A percentile compares a stretch with the other conserved stretches of the same genome.
phyloP scores from a whole-genome alignment of 2,797 vertebrate species.

The Prunella strophiata region DNA sequence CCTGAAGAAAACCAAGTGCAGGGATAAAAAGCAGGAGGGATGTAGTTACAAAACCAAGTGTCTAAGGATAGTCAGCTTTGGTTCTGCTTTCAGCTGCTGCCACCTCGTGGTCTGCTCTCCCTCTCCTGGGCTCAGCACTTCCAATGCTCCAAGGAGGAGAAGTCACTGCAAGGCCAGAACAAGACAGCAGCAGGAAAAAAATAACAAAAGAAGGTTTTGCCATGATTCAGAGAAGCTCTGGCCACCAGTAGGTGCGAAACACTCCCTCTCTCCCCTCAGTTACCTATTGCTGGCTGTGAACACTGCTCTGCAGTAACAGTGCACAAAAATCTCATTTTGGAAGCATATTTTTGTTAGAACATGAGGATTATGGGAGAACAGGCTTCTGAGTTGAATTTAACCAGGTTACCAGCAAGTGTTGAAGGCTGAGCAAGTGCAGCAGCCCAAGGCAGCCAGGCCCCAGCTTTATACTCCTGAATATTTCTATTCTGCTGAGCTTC shows the following conservation, averaged over 20 bases:
- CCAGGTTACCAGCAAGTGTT: neutral
- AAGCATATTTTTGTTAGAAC: neutral
- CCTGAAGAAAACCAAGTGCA: neutral
- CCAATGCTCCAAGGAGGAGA: accelerated
- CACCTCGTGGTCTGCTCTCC: constrained; percentile 49
- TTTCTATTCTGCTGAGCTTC: neutral
- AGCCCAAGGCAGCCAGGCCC: neutral
- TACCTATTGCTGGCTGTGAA: neutral
- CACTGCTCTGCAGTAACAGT: accelerated
- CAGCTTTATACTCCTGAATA: neutral
- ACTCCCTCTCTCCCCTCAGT: neutral
- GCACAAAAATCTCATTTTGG: neutral
- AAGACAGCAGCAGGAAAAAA: neutral
- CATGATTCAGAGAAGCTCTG: neutral
- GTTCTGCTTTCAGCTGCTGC: constrained; percentile 41
- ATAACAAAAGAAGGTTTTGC: neutral
- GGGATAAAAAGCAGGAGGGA: neutral
- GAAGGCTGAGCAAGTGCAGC: neutral
- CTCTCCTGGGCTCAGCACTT: neutral
- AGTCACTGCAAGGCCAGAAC: neutral
- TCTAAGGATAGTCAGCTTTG: neutral
- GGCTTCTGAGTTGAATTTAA: accelerated
- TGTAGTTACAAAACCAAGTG: neutral
- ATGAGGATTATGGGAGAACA: neutral
- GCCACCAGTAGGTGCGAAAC: neutral